Percentiles rank a stretch among this genome's conserved stretches.
Conservation (phyloP, 2,888 invertebrate genomes). For the Rhodophaea formosa region DNA sequence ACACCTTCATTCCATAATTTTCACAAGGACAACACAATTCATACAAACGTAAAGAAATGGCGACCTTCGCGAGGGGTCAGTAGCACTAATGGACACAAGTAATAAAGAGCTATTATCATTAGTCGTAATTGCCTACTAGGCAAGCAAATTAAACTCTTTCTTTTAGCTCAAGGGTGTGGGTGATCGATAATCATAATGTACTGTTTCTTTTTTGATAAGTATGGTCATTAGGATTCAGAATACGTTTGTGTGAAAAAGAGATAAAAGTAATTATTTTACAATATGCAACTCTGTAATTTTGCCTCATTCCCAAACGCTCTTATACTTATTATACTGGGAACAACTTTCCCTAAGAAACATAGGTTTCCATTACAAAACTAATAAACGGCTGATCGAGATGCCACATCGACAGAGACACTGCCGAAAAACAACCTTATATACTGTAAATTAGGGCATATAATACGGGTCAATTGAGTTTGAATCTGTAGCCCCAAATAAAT, state of each 20-base stretch:
- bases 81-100: conserved; percentile 56
- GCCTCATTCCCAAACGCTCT: too few species aligned
- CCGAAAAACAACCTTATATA: too few species aligned
- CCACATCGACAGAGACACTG: too few species aligned
- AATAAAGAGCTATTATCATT: conserved; percentile 64
- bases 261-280: background rate
- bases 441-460: too few species aligned
- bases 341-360: too few species aligned
- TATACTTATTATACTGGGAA: too few species aligned
- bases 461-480: too few species aligned
- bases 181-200: conserved; percentile 27
- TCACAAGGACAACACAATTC: conserved; percentile 1
- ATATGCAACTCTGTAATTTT: too few species aligned
- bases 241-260: background rate
- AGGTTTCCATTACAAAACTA: too few species aligned
- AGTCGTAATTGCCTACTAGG: conserved; percentile 56
- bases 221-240: conserved; percentile 2
- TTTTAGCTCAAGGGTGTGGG: conserved; percentile 35
- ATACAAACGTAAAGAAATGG: conserved; percentile 6
- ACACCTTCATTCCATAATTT: background rate
- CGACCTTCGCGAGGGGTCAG: conserved; percentile 29
- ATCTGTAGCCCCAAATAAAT: too few species aligned
- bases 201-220: background rate
- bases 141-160: conserved; percentile 48
- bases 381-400: too few species aligned